Base-by-base conservation (phyloP, 2,888 invertebrate species). In the Callinectes sapidus region DNA sequence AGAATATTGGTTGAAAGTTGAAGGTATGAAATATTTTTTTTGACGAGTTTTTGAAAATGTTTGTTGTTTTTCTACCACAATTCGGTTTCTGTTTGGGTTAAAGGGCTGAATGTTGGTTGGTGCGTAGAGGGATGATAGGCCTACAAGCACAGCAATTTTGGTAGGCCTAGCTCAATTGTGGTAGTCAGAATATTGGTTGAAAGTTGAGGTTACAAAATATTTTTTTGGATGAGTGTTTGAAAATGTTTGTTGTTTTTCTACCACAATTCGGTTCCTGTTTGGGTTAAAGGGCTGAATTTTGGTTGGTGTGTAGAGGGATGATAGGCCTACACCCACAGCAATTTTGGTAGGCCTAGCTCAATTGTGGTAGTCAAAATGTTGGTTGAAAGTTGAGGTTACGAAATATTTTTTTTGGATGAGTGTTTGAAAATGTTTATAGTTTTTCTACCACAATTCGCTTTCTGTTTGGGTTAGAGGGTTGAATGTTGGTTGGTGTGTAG, bases 391-490 rank as follows among this genome's bases (percentile, higher is more conserved):
- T 16, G 13, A 0, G 10, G 32, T 2, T 77, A 2, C 13, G 32
- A 28, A 14, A 66, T 23, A 16, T 66, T 66, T 66, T 66, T 13
- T n/a, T n/a, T n/a, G n/a, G n/a, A n/a, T n/a, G n/a, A n/a, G n/a
- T n/a, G n/a, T n/a, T n/a, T n/a, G n/a, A 3, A 54, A 42, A 42
- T n/a, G 13, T 71, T 28, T 28, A 99, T 95, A 96, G 48, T 8
- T 98, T 54, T 95, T 95, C 93, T 95, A 95, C 10, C 92, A 90
- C 23, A 94, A 94, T 71, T 93, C 94, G 54, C 93, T 93, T 2
- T 93, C 91, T 92, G 23, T 90, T 91, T 91, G n/a, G 0, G 1
- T 6, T 18, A 39, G 2, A 1, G 0, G 10, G 39, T 3, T n/a
- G 55, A 85, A 23, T 35, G 16, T 85, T 81, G 18, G 39, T n/a